A percentile compares a stretch with the other conserved stretches of the same genome.
phyloP scores from a whole-genome alignment of 2,113 vertebrate genomes.

The Caretta caretta region DNA sequence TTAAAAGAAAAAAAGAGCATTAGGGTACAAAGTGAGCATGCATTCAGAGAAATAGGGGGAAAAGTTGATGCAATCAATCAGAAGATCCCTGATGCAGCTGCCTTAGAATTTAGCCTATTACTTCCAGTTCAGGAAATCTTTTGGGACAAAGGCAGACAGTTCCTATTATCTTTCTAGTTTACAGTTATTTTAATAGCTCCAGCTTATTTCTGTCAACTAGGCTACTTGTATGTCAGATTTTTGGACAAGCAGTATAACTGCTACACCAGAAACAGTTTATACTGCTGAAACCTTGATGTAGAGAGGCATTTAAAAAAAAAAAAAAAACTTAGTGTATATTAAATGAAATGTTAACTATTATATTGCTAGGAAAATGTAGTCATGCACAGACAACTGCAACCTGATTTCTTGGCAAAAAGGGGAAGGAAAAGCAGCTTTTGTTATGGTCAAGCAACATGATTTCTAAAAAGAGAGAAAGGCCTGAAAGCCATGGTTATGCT shows the following conservation, averaged over 20 bases:
- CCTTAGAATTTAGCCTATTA: conserved; percentile 81
- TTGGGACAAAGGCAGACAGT: conserved; percentile 82
- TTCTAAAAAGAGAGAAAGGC: background rate
- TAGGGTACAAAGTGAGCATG: conserved; percentile 39
- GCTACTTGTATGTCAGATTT: conserved; percentile 59
- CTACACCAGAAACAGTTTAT: conserved; percentile 44
- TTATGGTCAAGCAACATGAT: background rate
- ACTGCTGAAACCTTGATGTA: background rate
- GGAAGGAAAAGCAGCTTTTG: background rate
- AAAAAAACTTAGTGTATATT: background rate
- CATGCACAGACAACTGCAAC: background rate
- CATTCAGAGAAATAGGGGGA: conserved; percentile 36
- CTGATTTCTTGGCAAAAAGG: background rate
- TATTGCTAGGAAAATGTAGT: conserved; percentile 43
- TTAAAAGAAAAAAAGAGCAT: background rate
- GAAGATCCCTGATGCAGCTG: conserved; percentile 71
- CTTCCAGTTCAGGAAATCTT: conserved; percentile 87
- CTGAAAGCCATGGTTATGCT: background rate
- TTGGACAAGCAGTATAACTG: conserved; percentile 52
- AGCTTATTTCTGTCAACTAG: conserved; percentile 72
- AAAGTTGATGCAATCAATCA: conserved; percentile 73
- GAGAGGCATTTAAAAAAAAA: background rate
- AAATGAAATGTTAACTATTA: conserved; percentile 46
- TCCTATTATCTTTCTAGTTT: conserved; percentile 81
- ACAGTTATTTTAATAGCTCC: conserved; percentile 82